Evolutionary conservation across 1,140 invertebrate genomes (phyloP), one percentile per base, ranked within the genome.

Genomic region (Tyrophagus putrescentiae): DNA sequence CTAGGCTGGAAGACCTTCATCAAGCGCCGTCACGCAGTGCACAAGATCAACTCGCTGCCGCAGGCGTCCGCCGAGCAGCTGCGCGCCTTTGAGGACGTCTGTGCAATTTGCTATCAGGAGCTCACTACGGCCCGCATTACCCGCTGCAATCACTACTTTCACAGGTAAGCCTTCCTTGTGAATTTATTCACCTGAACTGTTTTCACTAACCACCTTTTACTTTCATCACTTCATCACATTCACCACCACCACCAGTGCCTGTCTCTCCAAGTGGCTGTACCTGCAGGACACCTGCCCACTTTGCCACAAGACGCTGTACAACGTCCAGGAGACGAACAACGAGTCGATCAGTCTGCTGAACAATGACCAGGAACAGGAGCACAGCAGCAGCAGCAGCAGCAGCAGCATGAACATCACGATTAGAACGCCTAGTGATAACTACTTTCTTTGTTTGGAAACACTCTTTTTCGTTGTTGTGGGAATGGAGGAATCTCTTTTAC

Each of bases 91-190:
- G 82, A 93, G 69, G 93, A 97, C 71, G 88, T 96, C 0, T 97
- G 93, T 75, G 86, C 92, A 3, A 96, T 97, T 65, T 98, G 93
- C 70, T 95, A 90, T 70, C 87, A 92, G 68, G 85, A 90, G 67
- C 86, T 94, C 81, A 79, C 79, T 28, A 82, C 79, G n/a, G 92
- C 91, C 0, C 86, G 89, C 69, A 89, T 97, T 29, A 97, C 93
- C 0, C 78, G 79, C 27, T 96, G 92, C 69, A 85, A 84, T 67
- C 92, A 96, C 70, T 93, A 83, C 70, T 98, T 96, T 75, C 93
- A 97, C 71, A 85, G n/a, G n/a, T n/a, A n/a, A n/a, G n/a, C n/a
- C n/a, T n/a, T n/a, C n/a, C n/a, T n/a, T n/a, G n/a, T n/a, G n/a
- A n/a, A n/a, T n/a, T n/a, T n/a, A n/a, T n/a, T n/a, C n/a, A n/a